These are phyloP conservation scores for Cephonodes hylas DNA, from an alignment of 2,888 invertebrate species.

Conservation along the genomic window DNA sequence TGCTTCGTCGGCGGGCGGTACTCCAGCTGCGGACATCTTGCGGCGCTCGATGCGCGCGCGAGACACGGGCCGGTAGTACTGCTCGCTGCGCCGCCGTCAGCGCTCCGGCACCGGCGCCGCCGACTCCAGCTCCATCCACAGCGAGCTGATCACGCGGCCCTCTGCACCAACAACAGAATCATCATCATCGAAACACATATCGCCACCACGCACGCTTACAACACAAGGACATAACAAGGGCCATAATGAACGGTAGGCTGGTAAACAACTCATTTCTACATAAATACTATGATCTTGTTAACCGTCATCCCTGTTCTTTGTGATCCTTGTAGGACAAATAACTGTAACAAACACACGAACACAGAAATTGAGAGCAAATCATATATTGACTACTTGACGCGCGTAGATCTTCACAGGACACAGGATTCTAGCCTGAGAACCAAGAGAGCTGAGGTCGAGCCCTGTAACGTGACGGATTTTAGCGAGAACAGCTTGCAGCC, in stretches of 20 bases:
- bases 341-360: neutral
- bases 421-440: neutral
- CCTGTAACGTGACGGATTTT: neutral
- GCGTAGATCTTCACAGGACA: neutral
- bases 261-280: neutral
- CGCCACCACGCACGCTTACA: neutral
- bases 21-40: constrained; percentile 74
- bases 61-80: constrained; percentile 74
- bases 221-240: neutral
- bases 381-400: neutral
- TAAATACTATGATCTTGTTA: neutral
- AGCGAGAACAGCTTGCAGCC: neutral
- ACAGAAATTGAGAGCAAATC: neutral
- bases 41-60: constrained; percentile 71
- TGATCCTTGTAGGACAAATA: neutral
- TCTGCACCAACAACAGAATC: constrained; percentile 35
- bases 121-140: constrained; percentile 75
- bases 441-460: neutral
- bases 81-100: constrained; percentile 79
- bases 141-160: constrained; percentile 62
- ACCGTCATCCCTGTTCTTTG: neutral
- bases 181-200: neutral
- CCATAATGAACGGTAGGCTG: neutral
- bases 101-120: constrained; percentile 67
- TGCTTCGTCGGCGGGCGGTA: constrained; percentile 63